These are phyloP conservation scores for Ia io DNA, from an alignment of 2,113 vertebrate species.

Conservation along the genomic window DNA sequence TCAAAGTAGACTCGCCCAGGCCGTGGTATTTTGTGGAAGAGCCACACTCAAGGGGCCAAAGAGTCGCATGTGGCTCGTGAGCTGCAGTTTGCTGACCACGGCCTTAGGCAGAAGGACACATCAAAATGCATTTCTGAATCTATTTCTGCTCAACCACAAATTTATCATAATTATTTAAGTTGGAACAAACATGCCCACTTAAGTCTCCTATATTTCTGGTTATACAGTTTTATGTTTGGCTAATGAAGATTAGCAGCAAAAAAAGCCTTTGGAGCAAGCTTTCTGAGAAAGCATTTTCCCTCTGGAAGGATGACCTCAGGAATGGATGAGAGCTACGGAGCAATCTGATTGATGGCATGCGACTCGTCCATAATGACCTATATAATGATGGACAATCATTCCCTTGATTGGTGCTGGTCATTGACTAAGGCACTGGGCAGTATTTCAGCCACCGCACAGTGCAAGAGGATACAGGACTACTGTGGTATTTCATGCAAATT, in stretches of 20 bases:
- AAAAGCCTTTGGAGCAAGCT: background rate
- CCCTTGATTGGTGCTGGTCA: conserved; percentile 9
- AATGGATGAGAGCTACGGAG: background rate
- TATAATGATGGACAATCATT: conserved; percentile 33
- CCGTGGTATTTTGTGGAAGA: too few species aligned
- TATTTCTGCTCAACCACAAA: background rate
- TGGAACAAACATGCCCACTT: background rate
- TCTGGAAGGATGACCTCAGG: background rate
- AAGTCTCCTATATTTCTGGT: background rate
- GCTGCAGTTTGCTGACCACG: too few species aligned
- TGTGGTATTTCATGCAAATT: conserved; percentile 6
- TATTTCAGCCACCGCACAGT: conserved; percentile 27
- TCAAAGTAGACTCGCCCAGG: too few species aligned
- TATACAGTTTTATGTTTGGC: conserved; percentile 30
- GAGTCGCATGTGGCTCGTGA: too few species aligned
- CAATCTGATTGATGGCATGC: conserved; percentile 25
- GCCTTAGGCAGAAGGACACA: background rate
- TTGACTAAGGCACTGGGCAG: conserved; percentile 20
- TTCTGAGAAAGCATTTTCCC: background rate
- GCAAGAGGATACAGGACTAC: background rate
- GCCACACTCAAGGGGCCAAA: too few species aligned
- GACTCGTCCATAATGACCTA: background rate
- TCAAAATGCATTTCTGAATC: conserved; percentile 2
- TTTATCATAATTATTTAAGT: background rate
- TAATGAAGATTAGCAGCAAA: conserved; percentile 18